Conservation (phyloP, 2,113 vertebrate species). For the Myotis davidii region DNA sequence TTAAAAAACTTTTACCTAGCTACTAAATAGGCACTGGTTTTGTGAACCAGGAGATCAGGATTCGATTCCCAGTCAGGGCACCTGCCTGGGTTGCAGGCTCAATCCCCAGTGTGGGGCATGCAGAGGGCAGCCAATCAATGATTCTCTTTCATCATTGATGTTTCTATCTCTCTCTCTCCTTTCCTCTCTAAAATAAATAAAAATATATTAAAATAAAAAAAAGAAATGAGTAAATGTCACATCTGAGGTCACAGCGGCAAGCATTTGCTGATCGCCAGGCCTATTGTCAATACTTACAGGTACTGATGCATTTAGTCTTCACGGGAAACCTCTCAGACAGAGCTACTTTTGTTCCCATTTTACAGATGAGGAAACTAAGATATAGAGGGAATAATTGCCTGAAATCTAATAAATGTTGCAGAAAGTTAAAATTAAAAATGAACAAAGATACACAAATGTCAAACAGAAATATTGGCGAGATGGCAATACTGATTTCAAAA, state of each 20-base stretch:
- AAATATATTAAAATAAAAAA: no score
- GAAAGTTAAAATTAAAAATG: not conserved
- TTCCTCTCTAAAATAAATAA: no score
- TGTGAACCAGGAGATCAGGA: no score
- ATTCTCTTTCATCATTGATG: no score
- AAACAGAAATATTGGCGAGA: not conserved
- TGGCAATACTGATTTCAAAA: not conserved
- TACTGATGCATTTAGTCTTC: not conserved
- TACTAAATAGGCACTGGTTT: no score
- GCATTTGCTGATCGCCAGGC: not conserved
- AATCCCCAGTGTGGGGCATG: no score
- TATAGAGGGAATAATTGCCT: not conserved
- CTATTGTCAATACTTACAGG: not conserved
- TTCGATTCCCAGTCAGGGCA: no score
- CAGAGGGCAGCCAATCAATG: no score
- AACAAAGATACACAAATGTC: not conserved
- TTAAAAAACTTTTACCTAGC: no score
- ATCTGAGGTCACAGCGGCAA: accelerated
- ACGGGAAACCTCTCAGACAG: not conserved
- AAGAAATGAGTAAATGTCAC: not conserved
- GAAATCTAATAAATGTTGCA: not conserved
- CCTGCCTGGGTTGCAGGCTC: no score
- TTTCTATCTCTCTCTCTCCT: no score
- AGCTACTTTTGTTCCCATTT: not conserved
- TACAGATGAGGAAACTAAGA: not conserved